Conservation (phyloP, 1,140 invertebrate genomes). For the Notospermus geniculatus region DNA sequence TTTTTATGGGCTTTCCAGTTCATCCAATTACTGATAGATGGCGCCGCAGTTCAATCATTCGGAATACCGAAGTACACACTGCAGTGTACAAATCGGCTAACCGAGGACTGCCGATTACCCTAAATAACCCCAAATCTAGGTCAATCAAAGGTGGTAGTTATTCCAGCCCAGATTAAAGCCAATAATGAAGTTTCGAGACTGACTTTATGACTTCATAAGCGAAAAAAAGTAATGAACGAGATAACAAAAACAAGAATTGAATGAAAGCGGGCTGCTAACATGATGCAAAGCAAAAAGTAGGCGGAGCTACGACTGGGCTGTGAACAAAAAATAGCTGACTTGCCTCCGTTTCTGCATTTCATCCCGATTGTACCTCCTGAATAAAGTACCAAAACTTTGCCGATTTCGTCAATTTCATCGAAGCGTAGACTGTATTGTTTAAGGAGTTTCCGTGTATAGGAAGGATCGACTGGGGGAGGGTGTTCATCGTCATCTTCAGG, state of each 20-base stretch:
- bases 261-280: neutral
- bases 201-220: no score
- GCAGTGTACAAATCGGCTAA: no score
- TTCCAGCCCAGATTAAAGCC: no score
- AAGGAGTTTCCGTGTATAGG: neutral
- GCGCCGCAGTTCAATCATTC: no score
- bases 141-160: no score
- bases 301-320: no score
- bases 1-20: no score
- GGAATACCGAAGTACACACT: no score
- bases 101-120: no score
- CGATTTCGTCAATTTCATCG: neutral
- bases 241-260: neutral
- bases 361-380: slow-evolving; percentile 6
- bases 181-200: no score
- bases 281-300: neutral
- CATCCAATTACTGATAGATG: no score
- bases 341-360: slow-evolving; percentile 5
- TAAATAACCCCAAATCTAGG: no score
- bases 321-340: neutral
- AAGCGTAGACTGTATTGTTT: neutral
- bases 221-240: neutral
- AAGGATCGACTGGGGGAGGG: neutral
- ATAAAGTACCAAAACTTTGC: slow-evolving; percentile 8
- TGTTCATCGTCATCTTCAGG: neutral